Evolutionary conservation across 2,888 invertebrate species (phyloP).

Genomic region (Apotomis capreana): DNA sequence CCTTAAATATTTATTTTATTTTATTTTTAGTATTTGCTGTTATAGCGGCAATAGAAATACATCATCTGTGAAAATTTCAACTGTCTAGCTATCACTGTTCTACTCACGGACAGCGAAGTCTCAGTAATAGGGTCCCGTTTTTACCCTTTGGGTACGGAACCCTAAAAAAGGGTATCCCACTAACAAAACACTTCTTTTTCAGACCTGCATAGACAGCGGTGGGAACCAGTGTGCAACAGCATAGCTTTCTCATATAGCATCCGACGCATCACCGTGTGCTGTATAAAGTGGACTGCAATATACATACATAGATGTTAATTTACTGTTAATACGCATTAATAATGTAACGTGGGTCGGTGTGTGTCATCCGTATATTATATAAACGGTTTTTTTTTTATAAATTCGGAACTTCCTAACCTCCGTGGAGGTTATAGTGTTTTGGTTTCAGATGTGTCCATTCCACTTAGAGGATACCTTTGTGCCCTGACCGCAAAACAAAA

Average conservation of each 20-base stretch:
- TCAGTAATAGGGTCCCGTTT: too few relatives aligned
- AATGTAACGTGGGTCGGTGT: slow-evolving; percentile 71
- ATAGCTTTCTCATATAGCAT: slow-evolving; percentile 66
- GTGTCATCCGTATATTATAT: slow-evolving; percentile 66
- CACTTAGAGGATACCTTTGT: too few relatives aligned
- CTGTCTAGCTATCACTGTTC: too few relatives aligned
- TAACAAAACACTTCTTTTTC: slow-evolving; percentile 44
- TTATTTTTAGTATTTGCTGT: too few relatives aligned
- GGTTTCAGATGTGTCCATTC: too few relatives aligned
- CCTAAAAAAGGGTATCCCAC: neutral
- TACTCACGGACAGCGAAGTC: too few relatives aligned
- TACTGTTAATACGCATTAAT: slow-evolving; percentile 66
- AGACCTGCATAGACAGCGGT: slow-evolving; percentile 66
- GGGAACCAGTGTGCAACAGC: slow-evolving; percentile 69
- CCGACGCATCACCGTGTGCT: slow-evolving; percentile 59
- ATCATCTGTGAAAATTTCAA: too few relatives aligned
- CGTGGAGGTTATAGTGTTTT: slow-evolving; percentile 25
- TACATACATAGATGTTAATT: slow-evolving; percentile 72
- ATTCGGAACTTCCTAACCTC: slow-evolving; percentile 55
- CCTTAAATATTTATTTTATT: too few relatives aligned
- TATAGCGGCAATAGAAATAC: too few relatives aligned
- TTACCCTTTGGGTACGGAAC: too few relatives aligned
- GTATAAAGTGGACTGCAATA: slow-evolving; percentile 69
- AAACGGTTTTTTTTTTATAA: slow-evolving; percentile 64
- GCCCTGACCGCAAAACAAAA: too few relatives aligned